A percentile compares a stretch with the other conserved stretches of the same genome.
Conservation (phyloP, 2,113 vertebrate species). For the Procavia capensis region DNA sequence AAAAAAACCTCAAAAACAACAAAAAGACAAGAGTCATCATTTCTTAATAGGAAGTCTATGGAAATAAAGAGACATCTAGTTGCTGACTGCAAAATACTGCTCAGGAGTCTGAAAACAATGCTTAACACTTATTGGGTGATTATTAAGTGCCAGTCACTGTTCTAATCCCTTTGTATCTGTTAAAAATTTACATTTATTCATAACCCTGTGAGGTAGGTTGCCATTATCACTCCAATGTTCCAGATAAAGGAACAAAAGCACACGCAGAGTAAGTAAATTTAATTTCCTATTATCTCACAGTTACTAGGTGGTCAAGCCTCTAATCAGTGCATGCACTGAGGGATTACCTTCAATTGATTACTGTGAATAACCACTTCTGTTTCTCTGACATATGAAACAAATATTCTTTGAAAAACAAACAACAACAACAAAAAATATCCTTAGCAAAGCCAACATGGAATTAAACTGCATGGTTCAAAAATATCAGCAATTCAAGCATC, state of each 20-base stretch:
- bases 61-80: not conserved
- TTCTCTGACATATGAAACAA: not conserved
- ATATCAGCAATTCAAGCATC: not conserved
- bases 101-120: conserved; percentile 7
- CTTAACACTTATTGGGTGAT: not conserved
- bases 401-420: not conserved
- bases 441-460: not conserved
- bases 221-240: not conserved
- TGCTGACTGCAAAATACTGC: not conserved
- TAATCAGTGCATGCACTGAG: not conserved
- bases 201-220: not conserved
- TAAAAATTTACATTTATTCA: not conserved
- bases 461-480: not conserved
- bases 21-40: not conserved
- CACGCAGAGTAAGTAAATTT: not conserved
- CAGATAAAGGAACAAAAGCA: not conserved
- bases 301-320: not conserved
- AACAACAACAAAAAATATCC: no score
- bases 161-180: not conserved
- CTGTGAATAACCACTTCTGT: not conserved
- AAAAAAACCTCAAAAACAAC: not conserved
- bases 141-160: not conserved
- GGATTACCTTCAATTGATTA: not conserved
- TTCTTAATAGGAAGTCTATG: not conserved
- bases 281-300: not conserved